A percentile compares a stretch with the other conserved stretches of the same genome.
Conservation (phyloP, 2,113 vertebrate species). For the Gnathonemus echidnorhynchus region DNA sequence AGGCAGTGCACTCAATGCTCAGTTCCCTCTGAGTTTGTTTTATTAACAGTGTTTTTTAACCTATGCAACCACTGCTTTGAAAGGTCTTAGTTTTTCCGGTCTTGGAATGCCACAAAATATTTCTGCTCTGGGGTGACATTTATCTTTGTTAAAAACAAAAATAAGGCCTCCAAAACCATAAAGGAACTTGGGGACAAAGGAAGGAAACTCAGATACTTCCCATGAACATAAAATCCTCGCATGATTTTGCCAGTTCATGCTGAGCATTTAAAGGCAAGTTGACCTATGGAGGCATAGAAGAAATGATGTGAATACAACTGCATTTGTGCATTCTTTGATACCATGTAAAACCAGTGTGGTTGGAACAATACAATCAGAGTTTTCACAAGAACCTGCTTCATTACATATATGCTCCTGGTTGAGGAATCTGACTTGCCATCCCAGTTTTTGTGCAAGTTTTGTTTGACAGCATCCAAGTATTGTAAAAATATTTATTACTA, state of each 20-base stretch:
- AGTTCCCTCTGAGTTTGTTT: not conserved
- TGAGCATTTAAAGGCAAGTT: not conserved
- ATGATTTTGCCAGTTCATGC: not conserved
- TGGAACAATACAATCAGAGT: not conserved
- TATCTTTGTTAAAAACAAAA: constrained; percentile 16
- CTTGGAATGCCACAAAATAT: not conserved
- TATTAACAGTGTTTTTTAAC: not conserved
- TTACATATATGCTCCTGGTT: not conserved
- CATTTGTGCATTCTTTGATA: not conserved
- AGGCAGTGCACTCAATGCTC: not conserved
- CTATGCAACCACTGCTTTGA: not conserved
- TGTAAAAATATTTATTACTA: constrained; percentile 66
- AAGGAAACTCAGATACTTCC: constrained; percentile 11
- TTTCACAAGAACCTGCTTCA: not conserved
- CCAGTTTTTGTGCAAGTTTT: constrained; percentile 9
- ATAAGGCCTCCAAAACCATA: not conserved
- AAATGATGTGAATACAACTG: not conserved
- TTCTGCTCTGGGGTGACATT: not conserved
- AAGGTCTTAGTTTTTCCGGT: not conserved
- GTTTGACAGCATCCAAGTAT: constrained; percentile 61
- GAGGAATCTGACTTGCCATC: not conserved
- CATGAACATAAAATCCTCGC: not conserved
- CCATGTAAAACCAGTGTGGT: not conserved
- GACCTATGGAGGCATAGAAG: not conserved
- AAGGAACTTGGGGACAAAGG: constrained; percentile 13